A percentile compares a stretch with the other conserved stretches of the same genome.
Conservation (phyloP, 2,113 vertebrate species). For the Muntiacus reevesi region DNA sequence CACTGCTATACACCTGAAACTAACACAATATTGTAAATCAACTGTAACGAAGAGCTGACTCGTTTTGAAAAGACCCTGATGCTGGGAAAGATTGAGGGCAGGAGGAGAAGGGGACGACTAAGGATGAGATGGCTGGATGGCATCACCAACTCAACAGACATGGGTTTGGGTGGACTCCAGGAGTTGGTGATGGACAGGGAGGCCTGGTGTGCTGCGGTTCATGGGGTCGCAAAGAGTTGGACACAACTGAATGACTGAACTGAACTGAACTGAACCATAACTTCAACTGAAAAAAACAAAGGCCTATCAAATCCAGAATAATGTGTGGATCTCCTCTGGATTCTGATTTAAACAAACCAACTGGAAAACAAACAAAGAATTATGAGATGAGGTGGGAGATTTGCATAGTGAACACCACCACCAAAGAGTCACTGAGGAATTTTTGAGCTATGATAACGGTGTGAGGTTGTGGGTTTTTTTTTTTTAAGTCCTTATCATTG, state of each 20-base stretch:
- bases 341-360: neutral
- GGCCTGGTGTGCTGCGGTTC: neutral
- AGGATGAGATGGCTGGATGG: neutral
- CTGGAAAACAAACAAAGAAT: neutral
- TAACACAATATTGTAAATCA: neutral
- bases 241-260: neutral
- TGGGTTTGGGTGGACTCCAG: neutral
- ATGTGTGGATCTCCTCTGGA: neutral
- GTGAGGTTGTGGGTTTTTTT: neutral
- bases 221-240: neutral
- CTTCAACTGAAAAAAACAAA: neutral
- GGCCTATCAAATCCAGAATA: neutral
- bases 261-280: neutral
- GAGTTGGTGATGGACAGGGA: neutral
- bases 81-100: neutral
- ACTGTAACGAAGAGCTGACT: neutral
- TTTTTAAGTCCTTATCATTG: neutral
- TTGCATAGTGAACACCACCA: neutral
- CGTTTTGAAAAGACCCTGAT: neutral
- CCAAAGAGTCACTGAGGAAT: neutral
- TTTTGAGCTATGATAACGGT: neutral
- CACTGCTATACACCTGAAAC: neutral
- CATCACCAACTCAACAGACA: rapidly evolving
- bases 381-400: neutral
- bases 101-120: neutral